phyloP scores from a whole-genome alignment of 2,797 vertebrate species.

The Diplodus sargus region DNA sequence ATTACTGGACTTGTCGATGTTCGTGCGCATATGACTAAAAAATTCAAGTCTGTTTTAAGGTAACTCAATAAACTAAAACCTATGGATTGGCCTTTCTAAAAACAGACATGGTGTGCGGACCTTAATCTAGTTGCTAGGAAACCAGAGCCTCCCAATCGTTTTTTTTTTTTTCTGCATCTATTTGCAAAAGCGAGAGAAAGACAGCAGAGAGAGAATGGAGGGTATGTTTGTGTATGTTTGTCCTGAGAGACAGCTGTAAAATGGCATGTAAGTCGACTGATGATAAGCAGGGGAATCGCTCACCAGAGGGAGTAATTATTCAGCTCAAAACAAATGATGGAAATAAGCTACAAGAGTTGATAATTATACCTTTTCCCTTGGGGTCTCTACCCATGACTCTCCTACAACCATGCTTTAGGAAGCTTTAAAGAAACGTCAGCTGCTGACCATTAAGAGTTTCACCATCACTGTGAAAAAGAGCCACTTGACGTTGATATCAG shows the following conservation, averaged over 20 bases:
- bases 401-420: neutral
- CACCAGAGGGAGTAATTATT: conserved; percentile 84
- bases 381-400: conserved; percentile 18
- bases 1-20: neutral
- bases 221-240: conserved; percentile 57
- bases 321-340: conserved; percentile 80
- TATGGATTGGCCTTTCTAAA: conserved; percentile 52
- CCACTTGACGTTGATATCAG: neutral
- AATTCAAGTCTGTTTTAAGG: conserved; percentile 26
- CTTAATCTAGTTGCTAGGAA: conserved; percentile 76
- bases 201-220: conserved; percentile 29
- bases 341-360: conserved; percentile 66
- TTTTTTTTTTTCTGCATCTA: conserved; percentile 33
- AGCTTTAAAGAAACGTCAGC: conserved; percentile 10
- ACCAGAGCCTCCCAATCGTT: conserved; percentile 54
- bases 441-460: neutral
- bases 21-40: conserved; percentile 10
- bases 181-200: conserved; percentile 38
- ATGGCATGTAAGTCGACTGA: conserved; percentile 44
- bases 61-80: conserved; percentile 38
- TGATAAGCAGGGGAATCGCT: conserved; percentile 68
- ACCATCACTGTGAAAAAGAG: neutral
- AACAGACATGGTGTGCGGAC: conserved; percentile 44
- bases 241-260: conserved; percentile 61
- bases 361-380: conserved; percentile 59